A percentile compares a stretch with the other conserved stretches of the same genome.
Conservation (phyloP, 2,797 vertebrate species). For the Acrossocheilus fasciatus region DNA sequence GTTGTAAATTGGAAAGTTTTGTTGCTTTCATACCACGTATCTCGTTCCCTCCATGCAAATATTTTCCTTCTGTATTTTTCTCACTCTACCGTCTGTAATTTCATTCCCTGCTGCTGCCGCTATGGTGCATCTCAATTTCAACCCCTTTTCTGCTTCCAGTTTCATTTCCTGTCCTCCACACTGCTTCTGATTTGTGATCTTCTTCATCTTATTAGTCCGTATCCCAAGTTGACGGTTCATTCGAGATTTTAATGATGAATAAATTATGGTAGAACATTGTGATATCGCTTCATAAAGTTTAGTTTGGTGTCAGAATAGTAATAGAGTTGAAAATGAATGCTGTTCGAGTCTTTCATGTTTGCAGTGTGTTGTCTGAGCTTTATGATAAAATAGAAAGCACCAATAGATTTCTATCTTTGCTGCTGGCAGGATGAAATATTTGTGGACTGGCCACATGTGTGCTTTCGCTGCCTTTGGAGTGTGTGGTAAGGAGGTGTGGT, state of each 20-base stretch:
- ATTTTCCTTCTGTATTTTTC: conserved; percentile 29
- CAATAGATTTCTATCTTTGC: conserved; percentile 7
- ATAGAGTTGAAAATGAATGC: conserved; percentile 36
- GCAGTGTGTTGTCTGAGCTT: conserved; percentile 13
- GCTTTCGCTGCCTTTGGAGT: conserved; percentile 93
- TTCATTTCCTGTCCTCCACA: conserved; percentile 52
- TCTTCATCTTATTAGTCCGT: conserved; percentile 56
- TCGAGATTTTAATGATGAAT: conserved; percentile 54
- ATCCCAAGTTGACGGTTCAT: conserved; percentile 42
- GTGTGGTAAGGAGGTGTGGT: conserved; percentile 89
- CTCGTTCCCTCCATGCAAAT: conserved; percentile 38
- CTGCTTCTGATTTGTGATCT: conserved; percentile 55
- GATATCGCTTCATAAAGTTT: conserved; percentile 47
- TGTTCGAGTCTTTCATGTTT: conserved; percentile 33
- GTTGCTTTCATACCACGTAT: conserved; percentile 35
- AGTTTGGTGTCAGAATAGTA: conserved; percentile 50
- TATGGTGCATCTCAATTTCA: conserved; percentile 49
- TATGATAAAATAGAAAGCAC: conserved; percentile 28
- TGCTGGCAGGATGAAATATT: conserved; percentile 92
- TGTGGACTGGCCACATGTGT: conserved; percentile 98
- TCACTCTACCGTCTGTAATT: conserved; percentile 20
- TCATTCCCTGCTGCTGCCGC: conserved; percentile 4
- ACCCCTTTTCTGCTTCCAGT: conserved; percentile 38
- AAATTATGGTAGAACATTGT: conserved; percentile 55
- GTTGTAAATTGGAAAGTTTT: conserved; percentile 12